Percentiles rank a stretch among this genome's conserved stretches.
Evolutionary conservation across 1,140 invertebrate genomes (phyloP).

Genomic region (Drosophila setifemur): DNA sequence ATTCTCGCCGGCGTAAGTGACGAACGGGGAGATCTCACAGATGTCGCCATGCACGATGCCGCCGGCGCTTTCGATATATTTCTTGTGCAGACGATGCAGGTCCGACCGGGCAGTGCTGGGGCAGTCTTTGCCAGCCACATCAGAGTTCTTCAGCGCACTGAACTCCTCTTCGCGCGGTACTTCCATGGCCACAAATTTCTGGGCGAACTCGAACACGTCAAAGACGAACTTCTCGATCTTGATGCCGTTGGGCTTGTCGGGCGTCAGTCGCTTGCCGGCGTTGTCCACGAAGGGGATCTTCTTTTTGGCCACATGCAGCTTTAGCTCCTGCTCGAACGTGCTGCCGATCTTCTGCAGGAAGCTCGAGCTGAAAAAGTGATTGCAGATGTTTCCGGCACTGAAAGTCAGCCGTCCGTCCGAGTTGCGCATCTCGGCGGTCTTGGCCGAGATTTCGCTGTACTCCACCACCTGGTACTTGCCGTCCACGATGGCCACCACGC

Average conservation of each 20-base stretch:
- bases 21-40: constrained; percentile 95
- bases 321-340: constrained; percentile 88
- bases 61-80: constrained; percentile 93
- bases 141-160: constrained; percentile 97
- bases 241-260: constrained; percentile 95
- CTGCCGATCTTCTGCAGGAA: constrained; percentile 90
- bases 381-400: constrained; percentile 98
- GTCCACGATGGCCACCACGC: constrained; percentile 95
- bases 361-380: constrained; percentile 96
- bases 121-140: constrained; percentile 93
- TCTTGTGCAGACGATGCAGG: constrained; percentile 91
- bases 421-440: constrained; percentile 92
- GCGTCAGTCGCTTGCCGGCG: constrained; percentile 88
- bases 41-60: constrained; percentile 88
- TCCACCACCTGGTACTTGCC: constrained; percentile 97
- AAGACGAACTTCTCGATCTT: constrained; percentile 99
- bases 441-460: constrained; percentile 96
- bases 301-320: constrained; percentile 98
- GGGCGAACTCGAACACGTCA: constrained; percentile 97
- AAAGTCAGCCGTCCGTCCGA: constrained; percentile 92
- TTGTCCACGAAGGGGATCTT: constrained; percentile 95
- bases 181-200: constrained; percentile 96
- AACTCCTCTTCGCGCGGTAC: constrained; percentile 97
- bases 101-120: constrained; percentile 92
- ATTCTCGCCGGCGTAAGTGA: constrained; percentile 95